Evolutionary conservation across 2,113 vertebrate genomes (phyloP).

Genomic region (Colistium nudipinnis): DNA sequence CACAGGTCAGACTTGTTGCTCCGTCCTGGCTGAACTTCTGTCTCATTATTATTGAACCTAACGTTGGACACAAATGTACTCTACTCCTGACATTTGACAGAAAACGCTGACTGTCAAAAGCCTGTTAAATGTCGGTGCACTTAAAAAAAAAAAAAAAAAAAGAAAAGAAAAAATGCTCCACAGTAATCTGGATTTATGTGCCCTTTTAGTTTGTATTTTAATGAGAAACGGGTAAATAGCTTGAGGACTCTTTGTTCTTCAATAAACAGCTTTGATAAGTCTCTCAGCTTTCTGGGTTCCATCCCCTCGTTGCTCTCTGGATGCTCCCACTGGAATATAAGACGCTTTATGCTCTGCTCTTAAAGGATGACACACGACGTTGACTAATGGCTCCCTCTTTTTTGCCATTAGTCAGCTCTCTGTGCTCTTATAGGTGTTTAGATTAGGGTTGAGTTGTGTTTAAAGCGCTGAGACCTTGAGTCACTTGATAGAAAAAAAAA

Average conservation of each 20-base stretch:
- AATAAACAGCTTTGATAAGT: slow-evolving; percentile 5
- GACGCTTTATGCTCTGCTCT: slow-evolving; percentile 20
- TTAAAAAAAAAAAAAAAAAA: too few relatives aligned
- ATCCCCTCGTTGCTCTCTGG: background rate
- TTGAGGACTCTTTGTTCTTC: background rate
- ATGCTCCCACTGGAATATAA: slow-evolving; percentile 11
- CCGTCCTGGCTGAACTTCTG: background rate
- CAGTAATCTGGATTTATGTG: background rate
- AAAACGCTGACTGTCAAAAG: too few relatives aligned
- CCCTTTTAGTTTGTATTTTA: background rate
- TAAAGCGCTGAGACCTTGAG: slow-evolving; percentile 40
- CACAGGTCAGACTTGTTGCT: background rate
- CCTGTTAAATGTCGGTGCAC: background rate
- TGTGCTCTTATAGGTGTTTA: slow-evolving; percentile 62
- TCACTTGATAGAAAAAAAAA: slow-evolving; percentile 35
- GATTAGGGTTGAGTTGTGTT: slow-evolving; percentile 43
- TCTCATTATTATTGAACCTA: background rate
- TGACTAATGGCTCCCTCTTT: slow-evolving; percentile 40
- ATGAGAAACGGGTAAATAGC: background rate
- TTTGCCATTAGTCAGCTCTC: slow-evolving; percentile 35
- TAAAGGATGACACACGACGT: slow-evolving; percentile 31
- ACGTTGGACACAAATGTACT: background rate
- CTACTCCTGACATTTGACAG: background rate
- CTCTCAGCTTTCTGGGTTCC: slow-evolving; percentile 2
- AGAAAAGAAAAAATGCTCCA: too few relatives aligned